Evolutionary conservation across 1,140 invertebrate species (phyloP).

Genomic region (Arctopsyche grandis): DNA sequence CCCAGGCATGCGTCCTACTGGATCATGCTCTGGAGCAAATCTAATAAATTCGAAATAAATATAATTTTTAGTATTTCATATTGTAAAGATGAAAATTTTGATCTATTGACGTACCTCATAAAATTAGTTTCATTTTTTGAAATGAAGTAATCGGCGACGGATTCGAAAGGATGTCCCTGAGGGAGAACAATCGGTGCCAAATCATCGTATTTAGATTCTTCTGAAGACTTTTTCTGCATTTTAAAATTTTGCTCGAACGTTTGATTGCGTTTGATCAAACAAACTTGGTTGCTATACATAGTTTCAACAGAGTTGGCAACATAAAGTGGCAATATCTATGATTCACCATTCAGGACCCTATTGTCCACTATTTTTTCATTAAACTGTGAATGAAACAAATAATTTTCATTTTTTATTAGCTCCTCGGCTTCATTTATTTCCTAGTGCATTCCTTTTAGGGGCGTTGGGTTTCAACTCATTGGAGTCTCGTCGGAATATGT

Average conservation of each 20-base stretch:
- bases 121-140: constrained; percentile 60
- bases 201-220: background rate
- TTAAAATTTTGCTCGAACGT: background rate
- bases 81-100: background rate
- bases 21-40: constrained; percentile 70
- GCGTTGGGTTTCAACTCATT: no score
- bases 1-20: constrained; percentile 65
- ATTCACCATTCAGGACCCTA: no score
- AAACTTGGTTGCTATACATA: background rate
- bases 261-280: background rate
- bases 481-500: no score
- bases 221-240: background rate
- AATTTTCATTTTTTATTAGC: no score
- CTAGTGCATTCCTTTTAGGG: no score
- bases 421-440: no score
- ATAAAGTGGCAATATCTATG: background rate
- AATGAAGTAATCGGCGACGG: constrained; percentile 62
- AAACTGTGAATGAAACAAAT: no score
- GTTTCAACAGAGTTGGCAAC: no score
- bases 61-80: background rate
- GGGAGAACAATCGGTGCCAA: constrained; percentile 55
- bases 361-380: no score
- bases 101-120: constrained; percentile 30
- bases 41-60: constrained; percentile 57
- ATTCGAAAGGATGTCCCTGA: constrained; percentile 63